phyloP scores from a whole-genome alignment of 2,888 invertebrate species.

The Ecliptopera silaceata region DNA sequence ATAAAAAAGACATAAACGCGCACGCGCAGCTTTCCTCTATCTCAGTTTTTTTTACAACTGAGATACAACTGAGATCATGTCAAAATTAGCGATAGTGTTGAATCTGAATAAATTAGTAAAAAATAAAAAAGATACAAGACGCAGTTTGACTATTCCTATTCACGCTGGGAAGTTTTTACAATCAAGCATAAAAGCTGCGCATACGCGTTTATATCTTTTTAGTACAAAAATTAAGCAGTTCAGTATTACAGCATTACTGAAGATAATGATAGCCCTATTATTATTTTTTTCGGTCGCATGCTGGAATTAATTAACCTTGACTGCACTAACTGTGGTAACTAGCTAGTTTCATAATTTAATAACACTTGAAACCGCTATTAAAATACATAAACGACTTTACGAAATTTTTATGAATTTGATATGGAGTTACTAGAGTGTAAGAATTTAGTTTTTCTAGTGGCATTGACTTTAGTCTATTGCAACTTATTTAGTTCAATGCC shows the following conservation, averaged over 20 bases:
- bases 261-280: background rate
- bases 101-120: too few species aligned
- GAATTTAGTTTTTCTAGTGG: slow-evolving; percentile 61
- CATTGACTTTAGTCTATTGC: slow-evolving; percentile 69
- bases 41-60: too few species aligned
- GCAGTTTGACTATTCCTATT: too few species aligned
- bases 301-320: slow-evolving; percentile 36
- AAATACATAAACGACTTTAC: slow-evolving; percentile 43
- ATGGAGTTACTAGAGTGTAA: slow-evolving; percentile 60
- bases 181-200: too few species aligned
- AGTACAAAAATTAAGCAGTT: too few species aligned
- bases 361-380: slow-evolving; percentile 43
- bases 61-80: too few species aligned
- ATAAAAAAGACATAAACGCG: slow-evolving; percentile 14
- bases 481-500: slow-evolving; percentile 49
- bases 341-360: slow-evolving; percentile 35
- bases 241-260: too few species aligned
- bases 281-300: slow-evolving; percentile 17
- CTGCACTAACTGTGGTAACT: slow-evolving; percentile 33
- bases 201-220: too few species aligned
- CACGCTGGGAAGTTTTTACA: too few species aligned
- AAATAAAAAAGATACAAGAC: too few species aligned
- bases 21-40: slow-evolving; percentile 6
- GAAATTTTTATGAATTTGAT: slow-evolving; percentile 58
- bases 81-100: too few species aligned